Evolutionary conservation across 1,140 invertebrate genomes (phyloP), one percentile per base, ranked within the genome.

Genomic region (Drosophila tristis): DNA sequence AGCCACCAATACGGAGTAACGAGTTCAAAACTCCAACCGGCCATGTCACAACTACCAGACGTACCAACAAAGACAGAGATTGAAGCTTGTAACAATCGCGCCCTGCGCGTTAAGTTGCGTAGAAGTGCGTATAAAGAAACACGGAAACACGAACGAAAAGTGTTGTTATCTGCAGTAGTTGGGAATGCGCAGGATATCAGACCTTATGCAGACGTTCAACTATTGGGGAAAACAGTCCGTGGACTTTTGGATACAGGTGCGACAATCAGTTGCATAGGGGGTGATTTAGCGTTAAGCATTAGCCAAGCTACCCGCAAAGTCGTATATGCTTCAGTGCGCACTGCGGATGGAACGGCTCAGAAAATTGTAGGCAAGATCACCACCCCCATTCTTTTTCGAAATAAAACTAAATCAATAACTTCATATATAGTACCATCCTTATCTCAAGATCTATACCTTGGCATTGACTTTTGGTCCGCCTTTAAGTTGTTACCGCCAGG

Each of bases 241-340:
- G 49, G 49, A 8, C 29, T 51, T 15, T 8, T 51, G 49, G 49
- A 51, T 51, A 16, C 49, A 7, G 49, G 49, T 2, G 49, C 25
- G 15, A 26, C 49, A 7, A 50, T 50, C 15, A 50, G 49, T 29
- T 51, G 49, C 7, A 31, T 51, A 29, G 26, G 49, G 29, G 23
- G 49, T 4, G 49, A 51, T 9, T 15, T 51, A 9, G 49, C 49
- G 7, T 20, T 15, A 13, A n/a, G 23, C 29, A 31, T 8, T 31
- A 15, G 25, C 8, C 13, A 4, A 9, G 4, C 13, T 2, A 15
- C 29, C 6, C 20, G 20, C 29, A 31, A 51, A 29, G 26, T 15
- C 1, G 29, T 9, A 6, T 31, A n/a, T 11, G 29, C 25, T n/a
- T 26, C 49, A 4, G n/a, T 51, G 25, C 49, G 49, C 23, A 51